Conservation (phyloP, 2,113 vertebrate genomes). For the Proteles cristata region DNA sequence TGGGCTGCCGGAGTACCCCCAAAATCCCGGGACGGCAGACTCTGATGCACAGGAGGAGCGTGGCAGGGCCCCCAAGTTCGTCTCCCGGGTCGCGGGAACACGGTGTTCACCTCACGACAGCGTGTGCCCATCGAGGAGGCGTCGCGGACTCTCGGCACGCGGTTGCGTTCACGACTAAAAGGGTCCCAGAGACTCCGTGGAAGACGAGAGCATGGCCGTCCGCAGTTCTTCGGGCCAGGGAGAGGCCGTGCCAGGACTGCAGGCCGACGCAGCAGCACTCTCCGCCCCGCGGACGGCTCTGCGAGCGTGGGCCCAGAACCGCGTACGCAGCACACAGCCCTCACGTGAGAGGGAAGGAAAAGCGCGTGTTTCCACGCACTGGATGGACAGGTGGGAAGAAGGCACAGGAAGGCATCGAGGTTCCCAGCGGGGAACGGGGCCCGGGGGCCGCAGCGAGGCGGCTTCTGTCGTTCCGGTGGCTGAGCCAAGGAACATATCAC, state of each 20-base stretch:
- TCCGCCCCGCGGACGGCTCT: background rate
- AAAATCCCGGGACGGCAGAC: fast-evolving
- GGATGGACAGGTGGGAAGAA: background rate
- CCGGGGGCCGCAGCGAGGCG: background rate
- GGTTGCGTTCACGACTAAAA: background rate
- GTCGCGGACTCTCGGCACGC: fast-evolving
- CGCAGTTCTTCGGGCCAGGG: background rate
- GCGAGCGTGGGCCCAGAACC: background rate
- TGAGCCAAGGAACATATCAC: background rate
- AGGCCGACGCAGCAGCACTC: background rate
- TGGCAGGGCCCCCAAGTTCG: fast-evolving
- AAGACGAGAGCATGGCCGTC: no score
- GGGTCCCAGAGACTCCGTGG: background rate
- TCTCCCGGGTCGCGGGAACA: background rate
- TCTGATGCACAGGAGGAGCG: fast-evolving
- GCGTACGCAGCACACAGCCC: fast-evolving
- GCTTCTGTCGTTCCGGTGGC: background rate
- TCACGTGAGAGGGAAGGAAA: background rate
- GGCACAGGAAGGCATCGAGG: background rate
- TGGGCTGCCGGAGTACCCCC: background rate
- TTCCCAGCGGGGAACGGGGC: background rate
- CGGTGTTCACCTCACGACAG: fast-evolving
- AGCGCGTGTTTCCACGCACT: fast-evolving
- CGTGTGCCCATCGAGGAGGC: fast-evolving
- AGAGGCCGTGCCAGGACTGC: no score